These are phyloP conservation scores for Hybognathus amarus DNA, from an alignment of 2,797 vertebrate genomes.

Conservation along the genomic window DNA sequence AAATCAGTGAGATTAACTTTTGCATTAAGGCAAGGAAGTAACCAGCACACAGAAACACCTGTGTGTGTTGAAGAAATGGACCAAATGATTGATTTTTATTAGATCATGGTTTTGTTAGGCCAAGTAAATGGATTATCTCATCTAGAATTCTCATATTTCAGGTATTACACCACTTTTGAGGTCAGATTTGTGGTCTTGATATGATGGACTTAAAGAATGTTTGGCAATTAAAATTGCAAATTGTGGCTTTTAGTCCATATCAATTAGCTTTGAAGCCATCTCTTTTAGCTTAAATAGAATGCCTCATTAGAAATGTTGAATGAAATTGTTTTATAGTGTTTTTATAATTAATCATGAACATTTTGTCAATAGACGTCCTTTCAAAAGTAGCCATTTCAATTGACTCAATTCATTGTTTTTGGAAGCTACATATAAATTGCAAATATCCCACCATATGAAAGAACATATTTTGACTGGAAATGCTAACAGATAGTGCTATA, in stretches of 20 bases:
- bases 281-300: not conserved
- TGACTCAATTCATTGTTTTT: not conserved
- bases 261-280: not conserved
- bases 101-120: slow-evolving; percentile 2
- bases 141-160: not conserved
- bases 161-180: not conserved
- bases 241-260: not conserved
- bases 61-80: not conserved
- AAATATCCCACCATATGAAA: not conserved
- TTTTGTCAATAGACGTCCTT: not conserved
- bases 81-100: slow-evolving; percentile 21
- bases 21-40: slow-evolving; percentile 19
- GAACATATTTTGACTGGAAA: not conserved
- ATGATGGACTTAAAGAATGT: not conserved
- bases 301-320: not conserved
- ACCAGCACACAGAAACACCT: slow-evolving; percentile 25
- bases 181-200: slow-evolving; percentile 14
- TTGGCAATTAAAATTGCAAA: not conserved
- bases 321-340: not conserved
- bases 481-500: not conserved
- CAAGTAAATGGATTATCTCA: slow-evolving; percentile 1
- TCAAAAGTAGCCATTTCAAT: not conserved
- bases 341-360: not conserved
- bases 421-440: too few relatives aligned
- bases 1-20: slow-evolving; percentile 32